phyloP scores from a whole-genome alignment of 2,888 invertebrate species.

The Loripinus fragilis region DNA sequence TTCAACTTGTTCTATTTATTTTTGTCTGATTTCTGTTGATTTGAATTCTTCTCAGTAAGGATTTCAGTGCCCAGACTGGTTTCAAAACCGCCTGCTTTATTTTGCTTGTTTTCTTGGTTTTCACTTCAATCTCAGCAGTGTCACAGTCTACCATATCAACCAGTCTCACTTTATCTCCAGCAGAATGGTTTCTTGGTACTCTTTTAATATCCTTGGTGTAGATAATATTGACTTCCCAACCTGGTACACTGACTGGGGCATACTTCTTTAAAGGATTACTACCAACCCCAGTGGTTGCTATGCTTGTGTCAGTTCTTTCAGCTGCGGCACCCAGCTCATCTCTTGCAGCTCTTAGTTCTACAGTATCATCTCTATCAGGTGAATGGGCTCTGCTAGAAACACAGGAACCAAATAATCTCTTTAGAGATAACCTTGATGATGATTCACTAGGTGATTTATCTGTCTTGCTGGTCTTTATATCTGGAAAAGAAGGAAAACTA shows the following conservation, averaged over 20 bases:
- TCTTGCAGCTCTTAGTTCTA: neutral
- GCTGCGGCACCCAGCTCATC: neutral
- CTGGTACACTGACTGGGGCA: constrained; percentile 11
- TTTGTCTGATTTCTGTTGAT: too few species aligned
- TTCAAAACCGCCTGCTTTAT: too few species aligned
- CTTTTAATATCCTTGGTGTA: neutral
- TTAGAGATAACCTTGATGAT: too few species aligned
- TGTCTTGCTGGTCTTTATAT: too few species aligned
- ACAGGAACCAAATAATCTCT: neutral
- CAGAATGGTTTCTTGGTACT: neutral
- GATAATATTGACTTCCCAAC: constrained; percentile 14
- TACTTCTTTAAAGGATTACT: constrained; percentile 6
- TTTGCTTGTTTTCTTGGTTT: too few species aligned
- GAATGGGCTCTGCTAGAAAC: neutral
- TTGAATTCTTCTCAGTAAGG: too few species aligned
- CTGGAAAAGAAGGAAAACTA: too few species aligned
- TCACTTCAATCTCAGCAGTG: neutral
- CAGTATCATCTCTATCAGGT: neutral
- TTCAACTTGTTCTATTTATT: too few species aligned
- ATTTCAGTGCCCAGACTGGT: too few species aligned
- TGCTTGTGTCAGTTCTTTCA: neutral
- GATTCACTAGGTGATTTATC: too few species aligned
- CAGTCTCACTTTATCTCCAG: neutral
- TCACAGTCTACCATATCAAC: neutral
- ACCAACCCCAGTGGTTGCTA: neutral